Evolutionary conservation across 1,140 invertebrate genomes (phyloP), one percentile per base, ranked within the genome.

Genomic region (Phymorhynchus buccinoides): DNA sequence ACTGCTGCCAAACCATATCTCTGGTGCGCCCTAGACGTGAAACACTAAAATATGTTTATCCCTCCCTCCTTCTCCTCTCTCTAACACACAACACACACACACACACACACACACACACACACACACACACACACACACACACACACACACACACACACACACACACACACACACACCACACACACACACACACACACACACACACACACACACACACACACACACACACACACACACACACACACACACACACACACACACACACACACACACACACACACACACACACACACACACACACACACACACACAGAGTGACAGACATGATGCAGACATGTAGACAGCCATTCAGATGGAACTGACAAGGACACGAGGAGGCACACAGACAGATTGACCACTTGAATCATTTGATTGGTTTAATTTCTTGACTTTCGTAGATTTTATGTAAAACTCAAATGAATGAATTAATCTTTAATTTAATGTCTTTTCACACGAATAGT

Each of bases 121-220:
- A 52, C 48, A 52, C 48, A 52, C 48, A 52, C 48, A 52, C 48
- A 52, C 48, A 52, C 48, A 52, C 48, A 52, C 48, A 52, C 48
- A 52, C 48, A 52, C 48, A 52, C 48, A 2, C 48, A 52, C 48
- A 52, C 48, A 52, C 2, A 52, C 48, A 52, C 48, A 52, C 48
- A 52, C 48, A 52, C 48, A 52, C 48, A 52, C 0, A 52, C 12
- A 18, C 12, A 18, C 48, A 52, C 48, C 12, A 71, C 27, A n/a
- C 32, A 71, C 66, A 73, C 30, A 73, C 30, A 62, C 56, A 62
- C 56, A 62, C 56, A 62, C 56, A 62, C 56, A 62, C 56, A 62
- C 56, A 62, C 56, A 62, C 56, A 62, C 56, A 62, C 56, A 62
- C 56, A 62, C 56, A 62, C 56, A 62, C 56, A 62, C 56, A 62